Conservation (phyloP, 2,888 invertebrate genomes). For the Esperia sulphurella region DNA sequence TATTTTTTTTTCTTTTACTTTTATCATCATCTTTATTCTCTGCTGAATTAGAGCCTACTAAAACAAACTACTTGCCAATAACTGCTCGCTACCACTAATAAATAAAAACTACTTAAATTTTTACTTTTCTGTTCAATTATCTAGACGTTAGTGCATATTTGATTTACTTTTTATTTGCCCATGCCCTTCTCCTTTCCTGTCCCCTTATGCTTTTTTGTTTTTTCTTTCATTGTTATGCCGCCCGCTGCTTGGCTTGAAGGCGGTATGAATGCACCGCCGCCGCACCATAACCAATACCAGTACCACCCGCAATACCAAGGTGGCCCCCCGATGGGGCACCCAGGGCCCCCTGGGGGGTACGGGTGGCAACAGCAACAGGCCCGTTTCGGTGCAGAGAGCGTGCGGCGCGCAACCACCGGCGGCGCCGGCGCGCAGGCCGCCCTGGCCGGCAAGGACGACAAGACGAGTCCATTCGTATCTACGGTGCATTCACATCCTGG, state of each 20-base stretch:
- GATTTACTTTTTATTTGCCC: conserved; percentile 55
- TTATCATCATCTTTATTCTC: conserved; percentile 13
- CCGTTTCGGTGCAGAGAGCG: conserved; percentile 77
- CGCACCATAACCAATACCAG: conserved; percentile 77
- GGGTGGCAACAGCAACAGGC: conserved; percentile 54
- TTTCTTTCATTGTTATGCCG: conserved; percentile 79
- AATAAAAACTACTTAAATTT: conserved; percentile 36
- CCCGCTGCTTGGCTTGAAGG: conserved; percentile 77
- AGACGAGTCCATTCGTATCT: conserved; percentile 91
- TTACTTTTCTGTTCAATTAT: conserved; percentile 11
- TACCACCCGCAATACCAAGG: conserved; percentile 75
- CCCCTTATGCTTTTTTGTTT: conserved; percentile 75
- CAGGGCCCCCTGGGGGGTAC: conserved; percentile 46
- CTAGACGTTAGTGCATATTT: conserved; percentile 46
- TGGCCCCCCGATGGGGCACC: conserved; percentile 46
- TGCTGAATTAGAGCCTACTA: conserved; percentile 58
- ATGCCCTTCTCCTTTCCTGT: conserved; percentile 53
- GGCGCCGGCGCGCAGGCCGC: conserved; percentile 27
- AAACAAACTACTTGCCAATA: conserved; percentile 45
- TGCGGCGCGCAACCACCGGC: conserved; percentile 50
- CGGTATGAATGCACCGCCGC: conserved; percentile 79
- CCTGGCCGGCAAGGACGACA: conserved; percentile 75
- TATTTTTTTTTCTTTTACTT: no score
- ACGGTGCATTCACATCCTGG: conserved; percentile 94
- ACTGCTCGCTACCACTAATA: conserved; percentile 53